Evolutionary conservation across 2,113 vertebrate species (phyloP), one percentile per base, ranked within the genome.

Genomic region (Lepisosteus oculatus): DNA sequence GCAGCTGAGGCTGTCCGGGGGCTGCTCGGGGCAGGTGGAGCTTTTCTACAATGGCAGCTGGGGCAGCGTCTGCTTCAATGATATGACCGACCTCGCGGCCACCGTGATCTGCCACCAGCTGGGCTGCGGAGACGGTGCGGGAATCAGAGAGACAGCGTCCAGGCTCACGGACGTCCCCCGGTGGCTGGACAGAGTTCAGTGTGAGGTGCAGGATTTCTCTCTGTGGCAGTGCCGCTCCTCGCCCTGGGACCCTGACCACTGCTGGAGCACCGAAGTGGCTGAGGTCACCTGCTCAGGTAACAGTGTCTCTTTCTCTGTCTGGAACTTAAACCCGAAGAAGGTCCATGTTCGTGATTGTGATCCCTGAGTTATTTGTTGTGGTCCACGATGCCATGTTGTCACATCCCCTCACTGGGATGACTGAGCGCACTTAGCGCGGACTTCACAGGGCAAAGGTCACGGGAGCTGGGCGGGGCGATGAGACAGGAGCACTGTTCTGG

Each of bases 251-350:
- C 0, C 0, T 0, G 69, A 74, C n/a, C 64, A 8, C 3, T 84
- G 82, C 0, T 2, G 0, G 11, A 74, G 77, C 0, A 3, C 55
- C 0, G 0, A 0, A 0, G 77, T 82, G 0, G 8, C 43, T 0
- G 78, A 80, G 0, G 78, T 82, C 67, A 79, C 0, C 0, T 84
- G 82, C 0, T 0, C 3, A 68, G 82, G 80, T 84, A 73, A 73
- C 62, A 51, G 5, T 51, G 47, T 9, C 47, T 51, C 29, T 29
- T 29, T 29, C 29, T 29, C 29, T 29, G 29, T 29, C 29, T 29
- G 29, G 29, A 29, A 29, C 29, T 1, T 29, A 29, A 29, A 29
- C 29, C 29, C 29, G 29, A 29, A 29, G 29, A 29, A 29, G 29
- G 29, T 29, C 29, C 29, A 29, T 29, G 29, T 29, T 29, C 29